Conservation (phyloP, 2,113 vertebrate species). For the Pardalotus punctatus region DNA sequence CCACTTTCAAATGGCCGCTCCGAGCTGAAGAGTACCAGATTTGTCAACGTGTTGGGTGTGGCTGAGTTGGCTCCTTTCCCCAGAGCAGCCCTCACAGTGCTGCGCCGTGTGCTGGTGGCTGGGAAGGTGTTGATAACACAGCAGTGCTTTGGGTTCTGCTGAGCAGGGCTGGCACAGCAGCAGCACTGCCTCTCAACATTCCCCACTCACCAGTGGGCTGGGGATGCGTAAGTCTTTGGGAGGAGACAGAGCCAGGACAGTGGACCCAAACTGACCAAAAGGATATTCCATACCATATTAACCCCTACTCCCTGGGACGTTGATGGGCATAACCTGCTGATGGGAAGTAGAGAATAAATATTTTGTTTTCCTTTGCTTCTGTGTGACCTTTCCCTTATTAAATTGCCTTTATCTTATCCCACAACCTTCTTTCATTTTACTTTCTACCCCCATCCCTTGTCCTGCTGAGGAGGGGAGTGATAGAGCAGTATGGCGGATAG, state of each 20-base stretch:
- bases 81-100: background rate
- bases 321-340: background rate
- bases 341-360: background rate
- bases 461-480: background rate
- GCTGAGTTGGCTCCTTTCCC: background rate
- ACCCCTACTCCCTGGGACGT: background rate
- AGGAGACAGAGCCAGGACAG: background rate
- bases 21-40: background rate
- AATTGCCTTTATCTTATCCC: background rate
- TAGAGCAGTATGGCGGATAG: background rate
- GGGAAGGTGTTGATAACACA: background rate
- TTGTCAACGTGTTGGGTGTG: background rate
- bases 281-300: background rate
- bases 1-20: background rate
- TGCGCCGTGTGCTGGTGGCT: background rate
- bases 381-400: background rate
- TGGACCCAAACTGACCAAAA: background rate
- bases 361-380: background rate
- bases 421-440: background rate
- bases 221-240: too few relatives aligned
- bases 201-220: background rate
- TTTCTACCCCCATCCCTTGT: background rate
- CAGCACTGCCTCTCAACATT: background rate
- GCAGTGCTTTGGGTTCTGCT: background rate
- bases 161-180: background rate